A percentile compares a stretch with the other conserved stretches of the same genome.
These are phyloP conservation scores for Mycetomoellerius zeteki DNA, from an alignment of 1,140 invertebrate genomes.

Conservation along the genomic window DNA sequence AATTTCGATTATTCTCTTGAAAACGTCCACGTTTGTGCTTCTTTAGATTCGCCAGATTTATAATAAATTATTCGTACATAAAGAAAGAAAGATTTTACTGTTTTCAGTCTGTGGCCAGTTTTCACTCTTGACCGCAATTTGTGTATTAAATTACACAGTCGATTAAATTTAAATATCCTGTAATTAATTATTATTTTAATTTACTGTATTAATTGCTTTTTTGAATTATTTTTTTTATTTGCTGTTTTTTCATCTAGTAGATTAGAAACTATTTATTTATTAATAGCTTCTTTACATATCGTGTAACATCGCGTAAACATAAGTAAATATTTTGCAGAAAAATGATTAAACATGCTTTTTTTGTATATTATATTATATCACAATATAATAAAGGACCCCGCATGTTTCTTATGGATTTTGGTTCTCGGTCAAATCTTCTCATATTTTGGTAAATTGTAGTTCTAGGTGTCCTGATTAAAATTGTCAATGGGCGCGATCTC, in stretches of 20 bases:
- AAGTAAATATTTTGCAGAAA: not conserved
- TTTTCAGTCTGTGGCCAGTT: not conserved
- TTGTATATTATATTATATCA: not conserved
- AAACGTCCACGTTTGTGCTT: not conserved
- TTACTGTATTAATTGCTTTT: not conserved
- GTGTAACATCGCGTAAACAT: not conserved
- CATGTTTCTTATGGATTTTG: no score
- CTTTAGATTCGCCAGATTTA: not conserved
- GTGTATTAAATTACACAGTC: not conserved
- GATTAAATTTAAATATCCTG: not conserved
- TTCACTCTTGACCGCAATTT: not conserved
- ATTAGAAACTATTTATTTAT: not conserved
- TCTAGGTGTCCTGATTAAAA: no score
- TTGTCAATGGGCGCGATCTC: no score
- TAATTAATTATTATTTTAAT: constrained; percentile 24
- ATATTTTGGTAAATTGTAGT: no score
- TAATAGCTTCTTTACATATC: not conserved
- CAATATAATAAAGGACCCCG: no score
- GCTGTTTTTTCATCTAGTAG: not conserved
- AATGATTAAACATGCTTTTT: not conserved
- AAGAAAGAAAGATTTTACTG: not conserved
- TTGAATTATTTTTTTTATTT: not conserved
- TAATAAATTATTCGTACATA: not conserved
- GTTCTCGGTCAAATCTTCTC: no score
- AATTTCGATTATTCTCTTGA: not conserved